These are phyloP conservation scores for Pyrrhia umbra DNA, from an alignment of 2,888 invertebrate genomes.

Conservation along the genomic window DNA sequence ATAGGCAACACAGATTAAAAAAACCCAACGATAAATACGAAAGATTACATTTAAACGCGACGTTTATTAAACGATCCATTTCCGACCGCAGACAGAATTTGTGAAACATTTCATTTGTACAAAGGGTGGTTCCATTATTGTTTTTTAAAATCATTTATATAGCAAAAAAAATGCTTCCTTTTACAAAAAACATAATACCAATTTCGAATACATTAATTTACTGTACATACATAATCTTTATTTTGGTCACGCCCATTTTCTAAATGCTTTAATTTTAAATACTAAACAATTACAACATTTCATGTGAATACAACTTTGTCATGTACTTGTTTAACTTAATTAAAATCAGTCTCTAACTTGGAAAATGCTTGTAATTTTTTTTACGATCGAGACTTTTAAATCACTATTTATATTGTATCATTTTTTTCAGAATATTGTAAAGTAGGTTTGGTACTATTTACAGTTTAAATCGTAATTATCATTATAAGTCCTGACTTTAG, in stretches of 20 bases:
- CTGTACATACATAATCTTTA: constrained; percentile 26
- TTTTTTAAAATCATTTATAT: constrained; percentile 1
- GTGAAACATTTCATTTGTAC: constrained; percentile 54
- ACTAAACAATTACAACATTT: constrained; percentile 58
- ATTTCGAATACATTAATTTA: constrained; percentile 41
- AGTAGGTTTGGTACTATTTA: too few species aligned
- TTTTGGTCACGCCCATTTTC: constrained; percentile 40
- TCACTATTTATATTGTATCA: too few species aligned
- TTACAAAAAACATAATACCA: constrained; percentile 26
- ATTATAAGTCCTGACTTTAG: too few species aligned
- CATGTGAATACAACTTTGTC: constrained; percentile 65
- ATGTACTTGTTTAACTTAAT: constrained; percentile 63
- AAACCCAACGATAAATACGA: constrained; percentile 25
- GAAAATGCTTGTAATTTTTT: constrained; percentile 42
- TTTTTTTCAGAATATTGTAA: too few species aligned
- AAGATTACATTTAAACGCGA: constrained; percentile 15
- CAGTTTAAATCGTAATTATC: too few species aligned
- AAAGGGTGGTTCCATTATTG: constrained; percentile 24
- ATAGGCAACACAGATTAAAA: constrained; percentile 28
- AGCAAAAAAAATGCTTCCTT: background rate
- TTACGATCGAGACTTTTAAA: too few species aligned
- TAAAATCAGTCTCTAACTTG: constrained; percentile 42
- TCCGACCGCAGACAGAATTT: constrained; percentile 18
- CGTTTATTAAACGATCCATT: constrained; percentile 18
- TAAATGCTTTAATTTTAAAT: constrained; percentile 39